A percentile compares a stretch with the other conserved stretches of the same genome.
Evolutionary conservation across 2,888 invertebrate species (phyloP).

Genomic region (Agrotis segetum): DNA sequence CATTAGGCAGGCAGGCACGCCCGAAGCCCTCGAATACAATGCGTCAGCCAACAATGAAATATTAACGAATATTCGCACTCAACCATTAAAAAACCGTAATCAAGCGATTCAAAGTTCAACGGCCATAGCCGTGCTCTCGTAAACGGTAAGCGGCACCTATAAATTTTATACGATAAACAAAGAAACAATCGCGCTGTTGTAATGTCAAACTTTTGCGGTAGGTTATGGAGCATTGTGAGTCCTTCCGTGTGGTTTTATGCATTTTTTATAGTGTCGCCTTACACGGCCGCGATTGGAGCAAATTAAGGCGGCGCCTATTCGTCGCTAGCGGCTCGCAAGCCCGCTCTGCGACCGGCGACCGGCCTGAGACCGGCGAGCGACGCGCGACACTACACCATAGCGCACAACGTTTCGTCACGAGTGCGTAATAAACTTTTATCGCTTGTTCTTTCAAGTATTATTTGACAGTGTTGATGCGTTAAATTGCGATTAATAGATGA

Average conservation of each 20-base stretch:
- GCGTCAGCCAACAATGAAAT: conserved; percentile 78
- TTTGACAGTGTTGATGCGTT: conserved; percentile 88
- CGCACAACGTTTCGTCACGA: conserved; percentile 66
- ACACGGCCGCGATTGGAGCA: conserved; percentile 65
- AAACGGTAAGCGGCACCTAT: conserved; percentile 79
- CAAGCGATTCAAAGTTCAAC: conserved; percentile 87
- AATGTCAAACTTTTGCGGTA: conserved; percentile 87
- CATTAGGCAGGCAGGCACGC: conserved; percentile 64
- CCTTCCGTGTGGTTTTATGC: conserved; percentile 77
- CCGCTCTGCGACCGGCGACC: conserved; percentile 31
- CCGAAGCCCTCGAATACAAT: conserved; percentile 66
- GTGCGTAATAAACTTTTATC: conserved; percentile 82
- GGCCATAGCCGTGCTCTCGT: conserved; percentile 79
- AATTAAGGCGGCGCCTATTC: conserved; percentile 69
- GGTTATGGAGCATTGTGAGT: conserved; percentile 82
- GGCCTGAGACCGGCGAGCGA: conserved; percentile 35
- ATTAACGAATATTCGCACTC: conserved; percentile 81
- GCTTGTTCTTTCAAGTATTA: conserved; percentile 86
- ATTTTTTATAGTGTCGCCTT: conserved; percentile 70
- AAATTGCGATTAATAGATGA: conserved; percentile 89
- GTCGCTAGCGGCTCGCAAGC: conserved; percentile 62
- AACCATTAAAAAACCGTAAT: conserved; percentile 88
- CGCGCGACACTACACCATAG: conserved; percentile 49
- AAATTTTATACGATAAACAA: conserved; percentile 88
- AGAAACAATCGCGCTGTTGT: conserved; percentile 83